phyloP scores from a whole-genome alignment of 2,113 vertebrate genomes.

The Oreochromis spilurus region DNA sequence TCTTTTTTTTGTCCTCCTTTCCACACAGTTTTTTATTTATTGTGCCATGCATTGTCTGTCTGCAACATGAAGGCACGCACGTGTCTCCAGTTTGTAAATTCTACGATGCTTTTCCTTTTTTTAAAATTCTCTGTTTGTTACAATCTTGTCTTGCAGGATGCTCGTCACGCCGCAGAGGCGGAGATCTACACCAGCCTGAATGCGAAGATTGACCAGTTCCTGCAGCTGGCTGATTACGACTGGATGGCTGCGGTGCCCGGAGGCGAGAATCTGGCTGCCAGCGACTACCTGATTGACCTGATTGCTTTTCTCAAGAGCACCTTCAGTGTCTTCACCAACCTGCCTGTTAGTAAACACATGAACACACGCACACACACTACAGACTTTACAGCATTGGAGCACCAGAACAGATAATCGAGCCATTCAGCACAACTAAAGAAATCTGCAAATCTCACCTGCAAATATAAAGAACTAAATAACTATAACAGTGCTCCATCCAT shows the following conservation, averaged over 20 bases:
- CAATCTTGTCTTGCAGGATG: conserved; percentile 73
- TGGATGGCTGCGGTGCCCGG: conserved; percentile 79
- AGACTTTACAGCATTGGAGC: neutral
- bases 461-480: neutral
- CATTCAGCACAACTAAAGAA: neutral
- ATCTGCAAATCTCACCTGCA: neutral
- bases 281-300: conserved; percentile 90
- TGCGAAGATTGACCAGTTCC: conserved; percentile 97
- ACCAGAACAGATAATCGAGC: neutral
- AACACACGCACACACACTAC: neutral
- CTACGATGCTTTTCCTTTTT: neutral
- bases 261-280: conserved; percentile 67
- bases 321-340: conserved; percentile 93
- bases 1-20: neutral
- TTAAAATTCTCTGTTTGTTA: neutral
- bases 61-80: neutral
- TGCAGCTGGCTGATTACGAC: conserved; percentile 95
- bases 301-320: conserved; percentile 94
- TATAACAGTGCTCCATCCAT: neutral
- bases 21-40: neutral
- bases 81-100: neutral
- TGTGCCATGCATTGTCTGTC: neutral
- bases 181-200: conserved; percentile 98
- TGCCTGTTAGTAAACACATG: conserved; percentile 81
- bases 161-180: conserved; percentile 92